A percentile compares a stretch with the other conserved stretches of the same genome.
These are phyloP conservation scores for Psittacula derbiana DNA, from an alignment of 2,797 vertebrate genomes.

Conservation along the genomic window DNA sequence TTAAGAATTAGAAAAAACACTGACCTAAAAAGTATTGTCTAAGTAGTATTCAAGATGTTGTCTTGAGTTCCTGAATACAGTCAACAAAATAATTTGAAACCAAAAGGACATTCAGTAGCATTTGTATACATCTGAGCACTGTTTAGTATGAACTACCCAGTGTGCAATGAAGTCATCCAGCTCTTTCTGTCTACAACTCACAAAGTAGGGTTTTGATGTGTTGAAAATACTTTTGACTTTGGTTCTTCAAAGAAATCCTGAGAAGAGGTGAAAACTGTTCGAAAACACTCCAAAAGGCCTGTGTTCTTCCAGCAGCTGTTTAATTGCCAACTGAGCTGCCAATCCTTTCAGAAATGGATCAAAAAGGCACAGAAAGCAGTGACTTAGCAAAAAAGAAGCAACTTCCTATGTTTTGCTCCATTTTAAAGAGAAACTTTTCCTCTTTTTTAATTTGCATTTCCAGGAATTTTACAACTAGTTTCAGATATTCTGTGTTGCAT, in stretches of 20 bases:
- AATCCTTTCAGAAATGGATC: conserved; percentile 59
- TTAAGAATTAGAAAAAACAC: not conserved
- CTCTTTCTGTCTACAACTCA: conserved; percentile 13
- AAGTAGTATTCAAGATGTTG: not conserved
- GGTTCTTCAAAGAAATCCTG: conserved; percentile 53
- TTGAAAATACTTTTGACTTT: conserved; percentile 50
- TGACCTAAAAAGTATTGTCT: not conserved
- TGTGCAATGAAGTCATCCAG: not conserved
- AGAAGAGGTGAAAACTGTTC: conserved; percentile 42
- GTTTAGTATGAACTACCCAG: not conserved
- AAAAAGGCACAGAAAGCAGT: conserved; percentile 51
- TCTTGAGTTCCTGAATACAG: not conserved
- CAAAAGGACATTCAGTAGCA: not conserved
- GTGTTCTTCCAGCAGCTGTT: conserved; percentile 28
- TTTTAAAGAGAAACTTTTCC: conserved; percentile 4
- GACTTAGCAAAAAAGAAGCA: conserved; percentile 52
- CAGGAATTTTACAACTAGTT: conserved; percentile 34
- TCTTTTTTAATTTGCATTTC: not conserved
- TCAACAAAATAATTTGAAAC: not conserved
- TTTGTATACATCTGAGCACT: not conserved
- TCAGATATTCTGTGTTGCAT: not conserved
- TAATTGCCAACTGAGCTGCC: conserved; percentile 56
- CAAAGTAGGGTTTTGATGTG: not conserved
- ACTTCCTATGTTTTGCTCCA: conserved; percentile 9
- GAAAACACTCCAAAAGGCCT: conserved; percentile 44